A percentile compares a stretch with the other conserved stretches of the same genome.
Conservation (phyloP, 2,888 invertebrate species). For the Trachelus tabidus region DNA sequence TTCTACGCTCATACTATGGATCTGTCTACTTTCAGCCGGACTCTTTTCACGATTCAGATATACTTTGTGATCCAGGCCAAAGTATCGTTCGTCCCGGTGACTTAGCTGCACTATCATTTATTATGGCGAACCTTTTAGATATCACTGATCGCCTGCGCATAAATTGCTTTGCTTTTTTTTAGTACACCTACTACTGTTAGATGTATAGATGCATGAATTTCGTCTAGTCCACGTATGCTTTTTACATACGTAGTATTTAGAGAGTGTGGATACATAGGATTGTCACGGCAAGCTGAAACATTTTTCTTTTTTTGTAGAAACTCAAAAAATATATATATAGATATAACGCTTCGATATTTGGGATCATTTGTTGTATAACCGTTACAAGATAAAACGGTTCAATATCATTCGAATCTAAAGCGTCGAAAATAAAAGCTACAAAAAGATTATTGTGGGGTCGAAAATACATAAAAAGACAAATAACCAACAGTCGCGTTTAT, state of each 20-base stretch:
- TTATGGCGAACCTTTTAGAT: background rate
- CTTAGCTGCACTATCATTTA: background rate
- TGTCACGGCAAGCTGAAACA: background rate
- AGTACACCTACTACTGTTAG: background rate
- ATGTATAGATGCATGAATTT: background rate
- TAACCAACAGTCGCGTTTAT: background rate
- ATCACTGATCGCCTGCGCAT: conserved; percentile 29
- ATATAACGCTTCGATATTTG: background rate
- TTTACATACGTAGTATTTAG: background rate
- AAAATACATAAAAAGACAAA: background rate
- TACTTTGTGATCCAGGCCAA: background rate
- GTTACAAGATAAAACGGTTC: background rate
- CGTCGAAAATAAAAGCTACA: background rate
- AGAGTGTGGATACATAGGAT: background rate
- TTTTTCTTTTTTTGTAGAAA: background rate
- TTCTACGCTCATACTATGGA: background rate
- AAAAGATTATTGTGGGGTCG: background rate
- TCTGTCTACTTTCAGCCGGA: background rate
- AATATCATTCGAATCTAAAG: background rate
- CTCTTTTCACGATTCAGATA: background rate
- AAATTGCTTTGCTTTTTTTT: conserved; percentile 33
- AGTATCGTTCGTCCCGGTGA: background rate
- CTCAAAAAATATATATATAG: background rate
- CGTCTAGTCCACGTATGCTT: background rate
- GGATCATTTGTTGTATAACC: background rate